Conservation (phyloP, 2,888 invertebrate genomes). For the Xylocampa areola region DNA sequence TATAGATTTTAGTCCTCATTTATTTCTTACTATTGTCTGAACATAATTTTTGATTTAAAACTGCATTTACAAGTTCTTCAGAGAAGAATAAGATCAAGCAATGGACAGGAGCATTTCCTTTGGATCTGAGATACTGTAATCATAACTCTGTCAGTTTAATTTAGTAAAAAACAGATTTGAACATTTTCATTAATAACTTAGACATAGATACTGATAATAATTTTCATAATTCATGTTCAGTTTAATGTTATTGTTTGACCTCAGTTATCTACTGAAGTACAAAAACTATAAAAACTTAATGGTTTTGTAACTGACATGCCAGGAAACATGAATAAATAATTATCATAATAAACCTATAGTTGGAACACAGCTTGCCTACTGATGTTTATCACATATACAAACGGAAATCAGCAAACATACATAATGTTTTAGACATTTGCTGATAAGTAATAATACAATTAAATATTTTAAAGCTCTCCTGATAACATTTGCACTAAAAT, state of each 20-base stretch:
- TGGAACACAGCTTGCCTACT: constrained; percentile 5
- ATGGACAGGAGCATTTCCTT: too few relatives aligned
- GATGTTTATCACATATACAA: constrained; percentile 25
- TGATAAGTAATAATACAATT: constrained; percentile 33
- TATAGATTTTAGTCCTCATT: too few relatives aligned
- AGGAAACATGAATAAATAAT: constrained; percentile 48
- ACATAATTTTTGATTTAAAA: too few relatives aligned
- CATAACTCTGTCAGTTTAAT: too few relatives aligned
- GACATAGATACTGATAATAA: constrained; percentile 6
- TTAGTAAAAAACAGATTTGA: too few relatives aligned
- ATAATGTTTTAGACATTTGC: constrained; percentile 17
- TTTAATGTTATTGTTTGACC: constrained; percentile 11
- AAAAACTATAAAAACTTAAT: constrained; percentile 37
- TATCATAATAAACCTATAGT: constrained; percentile 31
- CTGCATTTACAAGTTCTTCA: too few relatives aligned
- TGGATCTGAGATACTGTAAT: too few relatives aligned
- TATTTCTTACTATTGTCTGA: too few relatives aligned
- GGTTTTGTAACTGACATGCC: constrained; percentile 31
- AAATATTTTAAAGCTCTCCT: constrained; percentile 19
- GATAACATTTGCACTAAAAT: constrained; percentile 26
- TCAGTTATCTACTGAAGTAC: constrained; percentile 19
- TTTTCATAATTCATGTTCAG: not conserved
- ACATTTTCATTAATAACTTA: not conserved
- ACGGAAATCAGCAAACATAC: constrained; percentile 18
- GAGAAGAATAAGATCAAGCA: too few relatives aligned